A percentile compares a stretch with the other conserved stretches of the same genome.
Evolutionary conservation across 2,113 vertebrate species (phyloP).

Genomic region (Synodontis membranacea): DNA sequence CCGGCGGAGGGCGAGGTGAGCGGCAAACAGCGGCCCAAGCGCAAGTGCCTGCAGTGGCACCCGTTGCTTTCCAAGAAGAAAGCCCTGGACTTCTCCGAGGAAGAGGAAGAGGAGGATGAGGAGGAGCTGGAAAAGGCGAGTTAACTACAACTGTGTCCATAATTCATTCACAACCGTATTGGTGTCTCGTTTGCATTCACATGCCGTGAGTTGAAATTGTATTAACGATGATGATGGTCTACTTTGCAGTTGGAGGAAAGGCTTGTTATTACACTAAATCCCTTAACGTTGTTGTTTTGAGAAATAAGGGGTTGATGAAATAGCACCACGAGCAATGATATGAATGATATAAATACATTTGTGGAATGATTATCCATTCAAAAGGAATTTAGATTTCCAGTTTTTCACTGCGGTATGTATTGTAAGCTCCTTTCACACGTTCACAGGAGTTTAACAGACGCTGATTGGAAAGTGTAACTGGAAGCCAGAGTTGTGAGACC

Average conservation of each 20-base stretch:
- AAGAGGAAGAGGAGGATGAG: conserved; percentile 95
- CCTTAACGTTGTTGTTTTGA: background rate
- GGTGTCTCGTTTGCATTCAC: background rate
- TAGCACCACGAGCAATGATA: background rate
- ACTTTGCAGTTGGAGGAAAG: background rate
- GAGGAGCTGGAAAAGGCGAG: conserved; percentile 91
- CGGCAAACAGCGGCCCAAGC: conserved; percentile 87
- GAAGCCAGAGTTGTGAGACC: background rate
- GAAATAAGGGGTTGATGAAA: background rate
- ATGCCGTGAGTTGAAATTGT: background rate
- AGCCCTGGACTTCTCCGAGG: conserved; percentile 93
- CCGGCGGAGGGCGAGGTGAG: conserved; percentile 85
- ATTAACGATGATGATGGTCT: background rate
- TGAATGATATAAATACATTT: background rate
- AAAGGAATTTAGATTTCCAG: background rate
- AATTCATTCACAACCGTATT: background rate
- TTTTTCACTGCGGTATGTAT: background rate
- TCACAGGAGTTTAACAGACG: background rate
- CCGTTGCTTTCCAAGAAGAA: conserved; percentile 97
- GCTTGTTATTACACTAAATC: too few relatives aligned
- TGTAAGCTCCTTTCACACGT: background rate
- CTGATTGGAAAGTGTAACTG: background rate
- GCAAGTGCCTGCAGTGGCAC: conserved; percentile 98
- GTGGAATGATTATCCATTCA: background rate
- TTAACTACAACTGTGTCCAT: background rate